These are phyloP conservation scores for Yponomeuta plumbellus DNA, from an alignment of 2,888 invertebrate species.

Conservation along the genomic window DNA sequence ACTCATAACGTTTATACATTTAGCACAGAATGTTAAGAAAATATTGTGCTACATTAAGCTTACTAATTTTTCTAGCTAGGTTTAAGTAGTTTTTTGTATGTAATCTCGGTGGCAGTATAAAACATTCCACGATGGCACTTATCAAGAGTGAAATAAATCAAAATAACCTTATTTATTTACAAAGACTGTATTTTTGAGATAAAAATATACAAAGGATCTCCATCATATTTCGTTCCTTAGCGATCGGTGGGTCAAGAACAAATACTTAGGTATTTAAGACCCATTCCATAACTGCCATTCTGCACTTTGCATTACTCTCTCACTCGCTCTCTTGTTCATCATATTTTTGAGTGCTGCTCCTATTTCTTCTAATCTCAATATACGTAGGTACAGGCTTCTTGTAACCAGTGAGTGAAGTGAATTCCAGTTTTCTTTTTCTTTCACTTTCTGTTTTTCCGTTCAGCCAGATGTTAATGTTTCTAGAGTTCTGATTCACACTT, in stretches of 20 bases:
- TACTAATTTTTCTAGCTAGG: no score
- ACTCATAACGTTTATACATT: no score
- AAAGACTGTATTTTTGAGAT: conserved; percentile 4
- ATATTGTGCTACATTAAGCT: no score
- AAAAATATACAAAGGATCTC: conserved; percentile 7
- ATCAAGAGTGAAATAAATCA: background rate
- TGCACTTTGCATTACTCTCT: background rate
- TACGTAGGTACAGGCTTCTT: conserved; percentile 48
- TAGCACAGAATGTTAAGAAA: no score
- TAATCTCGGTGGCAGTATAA: no score
- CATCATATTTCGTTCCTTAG: background rate
- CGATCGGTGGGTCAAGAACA: conserved; percentile 14
- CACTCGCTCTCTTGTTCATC: background rate
- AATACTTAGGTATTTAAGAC: background rate
- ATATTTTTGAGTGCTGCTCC: conserved; percentile 27
- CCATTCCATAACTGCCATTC: background rate
- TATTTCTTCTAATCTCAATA: conserved; percentile 58
- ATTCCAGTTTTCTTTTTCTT: conserved; percentile 50
- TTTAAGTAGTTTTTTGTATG: no score
- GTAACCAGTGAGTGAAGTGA: conserved; percentile 37
- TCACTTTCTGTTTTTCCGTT: conserved; percentile 42
- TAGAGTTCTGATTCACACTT: conserved; percentile 43
- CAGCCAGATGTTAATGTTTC: conserved; percentile 37
- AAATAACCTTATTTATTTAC: background rate
- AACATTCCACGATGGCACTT: no score